These are phyloP conservation scores for Pseudorectes ferrugineus DNA, from an alignment of 2,113 vertebrate genomes.

Conservation along the genomic window DNA sequence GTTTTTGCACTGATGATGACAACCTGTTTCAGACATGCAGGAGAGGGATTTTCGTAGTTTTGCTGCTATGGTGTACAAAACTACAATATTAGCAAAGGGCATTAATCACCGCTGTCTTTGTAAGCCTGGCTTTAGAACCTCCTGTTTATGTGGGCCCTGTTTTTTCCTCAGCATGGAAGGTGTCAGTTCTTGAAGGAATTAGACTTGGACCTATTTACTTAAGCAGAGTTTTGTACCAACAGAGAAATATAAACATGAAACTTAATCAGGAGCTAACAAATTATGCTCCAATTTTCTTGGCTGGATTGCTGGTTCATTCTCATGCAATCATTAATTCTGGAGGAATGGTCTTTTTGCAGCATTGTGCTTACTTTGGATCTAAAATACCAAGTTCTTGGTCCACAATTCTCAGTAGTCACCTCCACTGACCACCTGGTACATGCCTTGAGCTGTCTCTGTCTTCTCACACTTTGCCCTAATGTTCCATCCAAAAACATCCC, in stretches of 20 bases:
- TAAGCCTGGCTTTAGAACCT: background rate
- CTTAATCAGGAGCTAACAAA: background rate
- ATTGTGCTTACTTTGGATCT: background rate
- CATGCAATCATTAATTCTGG: background rate
- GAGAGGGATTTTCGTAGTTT: background rate
- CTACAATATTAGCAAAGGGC: background rate
- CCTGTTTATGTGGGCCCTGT: background rate
- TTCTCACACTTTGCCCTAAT: background rate
- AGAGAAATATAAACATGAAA: background rate
- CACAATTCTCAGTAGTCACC: background rate
- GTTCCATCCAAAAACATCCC: background rate
- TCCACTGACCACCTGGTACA: background rate
- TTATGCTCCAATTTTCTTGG: background rate
- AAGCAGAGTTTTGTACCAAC: background rate
- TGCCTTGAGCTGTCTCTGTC: background rate
- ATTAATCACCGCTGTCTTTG: background rate
- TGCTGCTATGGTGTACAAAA: background rate
- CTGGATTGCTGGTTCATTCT: background rate
- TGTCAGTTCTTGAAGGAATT: background rate
- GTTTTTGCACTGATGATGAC: background rate
- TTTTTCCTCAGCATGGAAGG: background rate
- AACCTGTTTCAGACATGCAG: background rate
- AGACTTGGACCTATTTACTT: background rate
- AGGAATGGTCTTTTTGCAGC: background rate
- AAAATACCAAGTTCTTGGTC: background rate